Evolutionary conservation across 1,140 invertebrate species (phyloP).

Genomic region (Mesaphorura yosii): DNA sequence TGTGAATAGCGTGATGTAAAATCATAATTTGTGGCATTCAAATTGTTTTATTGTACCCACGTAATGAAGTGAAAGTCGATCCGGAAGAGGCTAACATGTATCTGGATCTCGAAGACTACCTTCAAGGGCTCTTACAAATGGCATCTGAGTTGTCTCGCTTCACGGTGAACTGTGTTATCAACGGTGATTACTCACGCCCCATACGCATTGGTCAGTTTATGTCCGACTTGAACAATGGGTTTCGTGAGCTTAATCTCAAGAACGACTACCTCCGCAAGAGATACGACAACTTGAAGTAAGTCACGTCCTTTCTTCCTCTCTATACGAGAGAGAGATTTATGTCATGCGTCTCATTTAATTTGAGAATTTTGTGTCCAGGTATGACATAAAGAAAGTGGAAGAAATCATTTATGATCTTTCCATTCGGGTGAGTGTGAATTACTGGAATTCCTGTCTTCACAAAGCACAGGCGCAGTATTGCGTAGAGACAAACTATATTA

Average conservation of each 20-base stretch:
- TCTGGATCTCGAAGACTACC: constrained; percentile 78
- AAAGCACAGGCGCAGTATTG: too few relatives aligned
- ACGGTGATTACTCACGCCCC: constrained; percentile 67
- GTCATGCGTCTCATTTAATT: neutral
- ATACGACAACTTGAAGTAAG: constrained; percentile 69
- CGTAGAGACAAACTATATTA: too few relatives aligned
- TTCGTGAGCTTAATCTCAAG: constrained; percentile 76
- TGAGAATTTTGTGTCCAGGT: constrained; percentile 35
- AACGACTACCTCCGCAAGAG: constrained; percentile 77
- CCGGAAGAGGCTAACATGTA: constrained; percentile 59
- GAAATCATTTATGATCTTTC: constrained; percentile 88
- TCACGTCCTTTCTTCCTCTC: neutral
- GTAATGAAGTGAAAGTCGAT: constrained; percentile 45
- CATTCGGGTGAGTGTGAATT: too few relatives aligned
- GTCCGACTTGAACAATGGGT: constrained; percentile 73
- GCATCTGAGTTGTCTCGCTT: constrained; percentile 71
- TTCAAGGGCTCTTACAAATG: constrained; percentile 67
- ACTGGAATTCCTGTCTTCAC: too few relatives aligned
- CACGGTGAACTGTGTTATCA: constrained; percentile 76
- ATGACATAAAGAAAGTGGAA: constrained; percentile 88
- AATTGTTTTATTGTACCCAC: constrained; percentile 20
- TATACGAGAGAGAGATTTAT: too few relatives aligned
- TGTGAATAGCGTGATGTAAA: constrained; percentile 7
- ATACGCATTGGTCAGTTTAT: constrained; percentile 74
- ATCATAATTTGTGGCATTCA: constrained; percentile 15